Evolutionary conservation across 2,797 vertebrate species (phyloP), one percentile per base, ranked within the genome.

Genomic region (Chaenodraco wilsoni): DNA sequence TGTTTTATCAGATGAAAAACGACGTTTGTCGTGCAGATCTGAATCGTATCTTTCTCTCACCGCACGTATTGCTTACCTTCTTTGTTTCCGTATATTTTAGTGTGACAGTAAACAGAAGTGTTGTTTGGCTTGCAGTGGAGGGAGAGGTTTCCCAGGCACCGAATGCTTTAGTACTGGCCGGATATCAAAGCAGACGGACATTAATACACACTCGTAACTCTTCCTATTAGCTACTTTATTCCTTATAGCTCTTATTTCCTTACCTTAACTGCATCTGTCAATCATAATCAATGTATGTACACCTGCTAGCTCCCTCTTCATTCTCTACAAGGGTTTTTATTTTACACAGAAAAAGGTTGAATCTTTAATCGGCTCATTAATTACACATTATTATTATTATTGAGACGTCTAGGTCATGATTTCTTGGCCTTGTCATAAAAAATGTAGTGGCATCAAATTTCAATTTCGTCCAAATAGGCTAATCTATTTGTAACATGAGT

Each of bases 11-110:
- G 81, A 83, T 74, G 14, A 70, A 62, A 78, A 62, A 15, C 17
- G 1, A 45, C 3, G 50, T 69, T 70, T 83, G 77, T 73, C 59
- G 17, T 16, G 45, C 76, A 74, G 57, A 88, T 81, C 76, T 49
- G 78, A 65, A 64, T 79, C 67, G 69, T 75, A 75, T 84, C 82
- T 74, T 2, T 60, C 65, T 55, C 19, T 58, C 0, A 13, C 73
- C 60, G 66, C 50, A 51, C 46, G 41, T 63, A 19, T 41, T 86
- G 89, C 88, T 90, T 88, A 89, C 92, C 86, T 88, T 69, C 59
- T 66, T 12, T 0, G 76, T 73, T 94, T 91, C 89, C 84, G 85
- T 69, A 67, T 68, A 88, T 89, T 90, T 90, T 87, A 61, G 81
- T 43, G 57, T 82, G 15, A 15, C 72, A n/a, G 87, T 88, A 93